Percentiles rank a stretch among this genome's conserved stretches.
Conservation (phyloP, 2,888 invertebrate genomes). For the Theretra japonica region DNA sequence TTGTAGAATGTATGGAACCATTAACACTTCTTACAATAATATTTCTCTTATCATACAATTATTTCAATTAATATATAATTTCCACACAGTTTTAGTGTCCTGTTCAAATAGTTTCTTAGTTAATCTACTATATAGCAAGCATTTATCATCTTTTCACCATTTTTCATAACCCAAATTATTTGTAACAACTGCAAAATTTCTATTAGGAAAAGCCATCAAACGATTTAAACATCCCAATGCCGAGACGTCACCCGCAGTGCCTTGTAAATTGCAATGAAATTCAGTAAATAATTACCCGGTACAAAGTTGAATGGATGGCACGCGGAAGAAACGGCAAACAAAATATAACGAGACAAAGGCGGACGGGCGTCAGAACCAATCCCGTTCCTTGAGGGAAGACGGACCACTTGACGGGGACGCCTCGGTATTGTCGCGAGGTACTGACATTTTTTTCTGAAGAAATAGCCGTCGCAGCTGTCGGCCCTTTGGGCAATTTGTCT, state of each 20-base stretch:
- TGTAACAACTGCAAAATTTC: not conserved
- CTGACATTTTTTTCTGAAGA: constrained; percentile 30
- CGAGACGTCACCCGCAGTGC: not conserved
- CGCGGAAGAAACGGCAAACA: constrained; percentile 33
- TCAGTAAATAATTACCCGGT: constrained; percentile 35
- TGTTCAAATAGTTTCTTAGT: too few species aligned
- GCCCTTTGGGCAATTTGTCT: constrained; percentile 3
- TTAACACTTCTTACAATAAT: too few species aligned
- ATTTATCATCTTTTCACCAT: not conserved
- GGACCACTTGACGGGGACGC: constrained; percentile 36
- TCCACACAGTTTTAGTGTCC: too few species aligned
- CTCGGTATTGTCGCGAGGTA: constrained; percentile 35
- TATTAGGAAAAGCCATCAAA: not conserved
- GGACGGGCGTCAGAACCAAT: constrained; percentile 39
- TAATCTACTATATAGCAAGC: too few species aligned
- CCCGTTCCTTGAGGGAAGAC: constrained; percentile 29
- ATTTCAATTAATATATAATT: too few species aligned
- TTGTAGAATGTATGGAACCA: too few species aligned
- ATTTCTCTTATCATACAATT: too few species aligned
- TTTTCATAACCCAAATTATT: not conserved
- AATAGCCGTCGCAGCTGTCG: not conserved
- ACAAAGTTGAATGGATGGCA: constrained; percentile 20
- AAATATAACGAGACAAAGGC: constrained; percentile 32
- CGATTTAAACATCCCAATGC: not conserved
- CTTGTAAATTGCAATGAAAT: constrained; percentile 36